Percentiles rank a stretch among this genome's conserved stretches.
phyloP scores from a whole-genome alignment of 2,888 invertebrate genomes.

The Cosmorhoe ocellata region DNA sequence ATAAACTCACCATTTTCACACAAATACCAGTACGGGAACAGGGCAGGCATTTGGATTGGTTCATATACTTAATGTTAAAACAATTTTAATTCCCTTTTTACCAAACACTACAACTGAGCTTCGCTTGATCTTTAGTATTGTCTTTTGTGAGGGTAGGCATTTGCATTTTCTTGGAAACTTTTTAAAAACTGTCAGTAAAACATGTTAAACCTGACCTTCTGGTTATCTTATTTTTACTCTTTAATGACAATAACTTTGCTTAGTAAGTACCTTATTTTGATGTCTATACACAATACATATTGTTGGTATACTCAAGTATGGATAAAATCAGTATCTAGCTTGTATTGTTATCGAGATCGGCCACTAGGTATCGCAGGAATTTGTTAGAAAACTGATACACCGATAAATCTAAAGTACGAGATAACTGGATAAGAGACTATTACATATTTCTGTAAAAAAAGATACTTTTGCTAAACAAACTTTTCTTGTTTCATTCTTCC shows the following conservation, averaged over 20 bases:
- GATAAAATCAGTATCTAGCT: conserved; percentile 7
- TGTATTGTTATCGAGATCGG: conserved; percentile 18
- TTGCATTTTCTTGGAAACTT: too few relatives aligned
- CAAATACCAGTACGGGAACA: conserved; percentile 22
- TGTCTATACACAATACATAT: too few relatives aligned
- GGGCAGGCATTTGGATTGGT: conserved; percentile 26
- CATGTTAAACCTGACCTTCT: too few relatives aligned
- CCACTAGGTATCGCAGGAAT: conserved; percentile 22
- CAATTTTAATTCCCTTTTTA: too few relatives aligned
- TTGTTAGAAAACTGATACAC: conserved; percentile 6
- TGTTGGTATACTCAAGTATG: too few relatives aligned
- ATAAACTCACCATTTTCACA: conserved; percentile 28
- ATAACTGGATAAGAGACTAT: background rate
- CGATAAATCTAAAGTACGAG: conserved; percentile 2
- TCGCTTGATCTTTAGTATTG: background rate
- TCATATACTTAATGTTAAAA: conserved; percentile 14
- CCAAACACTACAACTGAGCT: background rate
- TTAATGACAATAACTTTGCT: too few relatives aligned
- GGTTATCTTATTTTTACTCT: too few relatives aligned
- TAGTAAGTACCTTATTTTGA: too few relatives aligned
- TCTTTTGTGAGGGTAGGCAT: background rate
- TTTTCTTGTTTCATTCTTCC: too few relatives aligned
- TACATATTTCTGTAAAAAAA: too few relatives aligned
- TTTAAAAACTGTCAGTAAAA: too few relatives aligned
- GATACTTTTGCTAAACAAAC: too few relatives aligned